A percentile compares a stretch with the other conserved stretches of the same genome.
Evolutionary conservation across 2,888 invertebrate species (phyloP).

Genomic region (Bugulina stolonifera): DNA sequence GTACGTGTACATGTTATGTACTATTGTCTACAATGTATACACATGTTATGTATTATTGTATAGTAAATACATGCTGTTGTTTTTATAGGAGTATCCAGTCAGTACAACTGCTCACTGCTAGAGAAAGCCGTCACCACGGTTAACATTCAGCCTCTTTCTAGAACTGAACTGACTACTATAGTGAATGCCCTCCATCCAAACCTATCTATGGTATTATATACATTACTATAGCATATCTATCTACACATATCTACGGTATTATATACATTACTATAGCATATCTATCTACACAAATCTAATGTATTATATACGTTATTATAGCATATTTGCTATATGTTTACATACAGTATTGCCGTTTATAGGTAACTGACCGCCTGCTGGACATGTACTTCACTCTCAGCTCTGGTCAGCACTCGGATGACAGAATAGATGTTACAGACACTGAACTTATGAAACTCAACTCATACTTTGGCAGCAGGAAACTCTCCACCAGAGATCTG

Average conservation of each 20-base stretch:
- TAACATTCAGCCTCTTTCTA: conserved; percentile 71
- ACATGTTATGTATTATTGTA: background rate
- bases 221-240: too few species aligned
- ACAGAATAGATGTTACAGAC: conserved; percentile 31
- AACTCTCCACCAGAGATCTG: conserved; percentile 66
- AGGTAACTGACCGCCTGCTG: conserved; percentile 62
- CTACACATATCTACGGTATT: too few species aligned
- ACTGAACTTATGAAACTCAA: conserved; percentile 25
- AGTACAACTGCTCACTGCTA: conserved; percentile 54
- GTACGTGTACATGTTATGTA: too few species aligned
- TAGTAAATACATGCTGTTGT: background rate
- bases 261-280: too few species aligned
- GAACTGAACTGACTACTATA: conserved; percentile 61
- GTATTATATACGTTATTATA: too few species aligned
- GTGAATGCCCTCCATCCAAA: background rate
- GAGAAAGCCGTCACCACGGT: conserved; percentile 78
- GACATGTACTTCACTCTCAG: conserved; percentile 78
- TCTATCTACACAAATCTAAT: too few species aligned
- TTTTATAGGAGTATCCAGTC: background rate
- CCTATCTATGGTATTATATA: background rate
- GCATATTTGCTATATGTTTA: too few species aligned
- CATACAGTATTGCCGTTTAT: too few species aligned
- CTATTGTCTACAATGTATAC: too few species aligned
- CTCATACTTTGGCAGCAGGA: conserved; percentile 35
- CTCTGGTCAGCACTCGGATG: conserved; percentile 60